phyloP scores from a whole-genome alignment of 1,140 invertebrate genomes.

The Rhopalosiphum padi region DNA sequence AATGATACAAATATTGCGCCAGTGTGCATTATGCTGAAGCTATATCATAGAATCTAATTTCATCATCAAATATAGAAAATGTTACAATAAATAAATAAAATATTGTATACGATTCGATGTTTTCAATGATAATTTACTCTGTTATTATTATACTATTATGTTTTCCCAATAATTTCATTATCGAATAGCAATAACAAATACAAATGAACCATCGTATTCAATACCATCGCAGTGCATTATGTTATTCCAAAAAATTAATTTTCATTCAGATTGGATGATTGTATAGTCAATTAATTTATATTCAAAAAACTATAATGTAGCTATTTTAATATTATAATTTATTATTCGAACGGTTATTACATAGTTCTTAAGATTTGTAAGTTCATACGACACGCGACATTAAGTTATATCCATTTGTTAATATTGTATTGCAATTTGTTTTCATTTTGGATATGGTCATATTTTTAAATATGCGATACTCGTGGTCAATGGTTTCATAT shows the following conservation, averaged over 20 bases:
- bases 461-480: neutral
- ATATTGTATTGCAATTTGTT: neutral
- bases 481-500: neutral
- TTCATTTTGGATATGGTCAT: neutral
- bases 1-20: neutral
- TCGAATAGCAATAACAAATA: neutral
- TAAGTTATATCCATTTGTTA: neutral
- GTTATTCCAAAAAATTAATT: neutral
- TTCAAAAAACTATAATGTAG: neutral
- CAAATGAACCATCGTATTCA: neutral
- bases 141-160: neutral
- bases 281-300: no score
- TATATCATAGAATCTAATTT: neutral
- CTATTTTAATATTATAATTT: neutral
- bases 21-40: neutral
- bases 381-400: neutral
- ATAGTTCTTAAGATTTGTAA: neutral
- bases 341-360: neutral
- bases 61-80: neutral
- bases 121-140: neutral
- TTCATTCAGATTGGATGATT: neutral
- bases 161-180: neutral
- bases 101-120: neutral
- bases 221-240: neutral
- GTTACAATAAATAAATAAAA: neutral